Evolutionary conservation across 2,797 vertebrate genomes (phyloP), one percentile per base, ranked within the genome.

Genomic region (Eulemur coronatus): DNA sequence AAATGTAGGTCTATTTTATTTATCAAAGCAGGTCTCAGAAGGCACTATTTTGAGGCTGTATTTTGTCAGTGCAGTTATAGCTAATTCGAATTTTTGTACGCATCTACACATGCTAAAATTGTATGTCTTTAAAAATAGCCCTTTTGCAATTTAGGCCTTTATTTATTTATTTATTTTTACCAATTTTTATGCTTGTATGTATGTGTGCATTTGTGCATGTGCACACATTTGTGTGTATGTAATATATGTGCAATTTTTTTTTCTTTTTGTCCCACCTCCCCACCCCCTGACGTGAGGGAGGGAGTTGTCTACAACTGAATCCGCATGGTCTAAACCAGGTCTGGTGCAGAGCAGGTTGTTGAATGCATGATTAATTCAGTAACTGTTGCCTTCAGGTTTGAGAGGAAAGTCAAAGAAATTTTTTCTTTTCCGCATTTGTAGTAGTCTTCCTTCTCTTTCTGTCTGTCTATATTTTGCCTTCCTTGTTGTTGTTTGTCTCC

Each of bases 11-110:
- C 57, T 22, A 4, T 50, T 61, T 81, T 41, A 7, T 43, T 84
- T 67, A 70, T n/a, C 43, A 41, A 95, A 80, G 43, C 18, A 4
- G 1, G 6, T 46, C 48, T 84, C 61, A 9, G 1, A 7, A 88
- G 78, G 22, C 17, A 22, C 15, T n/a, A 0, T 82, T 89, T 70
- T 59, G 78, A 93, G 33, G 30, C n/a, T 55, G 0, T 59, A 1
- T 43, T 82, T 82, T 84, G 35, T 91, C 65, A 61, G 28, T 55
- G 0, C 15, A 20, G 30, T 69, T 88, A n/a, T 65, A 35, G 30
- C 33, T 57, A 88, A 84, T 91, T 70, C 81, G 84, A 67, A 41
- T 79, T 48, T 57, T 70, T 41, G 24, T 50, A 12, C 69, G 52
- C 33, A 20, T 81, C 28, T 43, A 75, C 79, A 70, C 10, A 26